A percentile compares a stretch with the other conserved stretches of the same genome.
These are phyloP conservation scores for Adelges cooleyi DNA, from an alignment of 1,140 invertebrate genomes.

Conservation along the genomic window DNA sequence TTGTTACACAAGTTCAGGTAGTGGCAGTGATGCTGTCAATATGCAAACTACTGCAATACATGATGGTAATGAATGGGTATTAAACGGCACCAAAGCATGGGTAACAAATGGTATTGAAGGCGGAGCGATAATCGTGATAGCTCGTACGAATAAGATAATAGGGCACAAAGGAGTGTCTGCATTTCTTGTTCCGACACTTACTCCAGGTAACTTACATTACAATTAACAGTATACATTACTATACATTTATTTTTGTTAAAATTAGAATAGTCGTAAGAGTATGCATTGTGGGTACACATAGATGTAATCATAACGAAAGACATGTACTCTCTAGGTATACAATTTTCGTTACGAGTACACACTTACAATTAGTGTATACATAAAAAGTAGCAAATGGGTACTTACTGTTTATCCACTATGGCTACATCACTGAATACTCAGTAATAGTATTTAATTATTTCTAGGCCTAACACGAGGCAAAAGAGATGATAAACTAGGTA, in stretches of 20 bases:
- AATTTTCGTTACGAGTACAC: no score
- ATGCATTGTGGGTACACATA: no score
- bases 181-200: slow-evolving; percentile 41
- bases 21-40: slow-evolving; percentile 64
- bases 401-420: no score
- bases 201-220: slow-evolving; percentile 31
- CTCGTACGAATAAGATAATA: slow-evolving; percentile 55
- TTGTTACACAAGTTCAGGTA: slow-evolving; percentile 33
- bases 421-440: no score
- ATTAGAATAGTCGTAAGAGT: no score
- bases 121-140: slow-evolving; percentile 58
- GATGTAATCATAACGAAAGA: no score
- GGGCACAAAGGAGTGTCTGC: slow-evolving; percentile 56
- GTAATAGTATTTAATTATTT: no score
- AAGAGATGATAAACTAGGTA: slow-evolving; percentile 60
- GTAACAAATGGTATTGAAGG: slow-evolving; percentile 65
- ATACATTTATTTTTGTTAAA: no score
- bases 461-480: slow-evolving; percentile 47
- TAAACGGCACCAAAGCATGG: slow-evolving; percentile 72
- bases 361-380: no score
- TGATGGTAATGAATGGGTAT: slow-evolving; percentile 50
- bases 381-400: no score
- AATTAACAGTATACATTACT: no score
- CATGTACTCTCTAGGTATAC: no score
- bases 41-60: slow-evolving; percentile 53